Base-by-base conservation (phyloP, 2,113 vertebrate genomes). In the Manacus vitellinus region DNA sequence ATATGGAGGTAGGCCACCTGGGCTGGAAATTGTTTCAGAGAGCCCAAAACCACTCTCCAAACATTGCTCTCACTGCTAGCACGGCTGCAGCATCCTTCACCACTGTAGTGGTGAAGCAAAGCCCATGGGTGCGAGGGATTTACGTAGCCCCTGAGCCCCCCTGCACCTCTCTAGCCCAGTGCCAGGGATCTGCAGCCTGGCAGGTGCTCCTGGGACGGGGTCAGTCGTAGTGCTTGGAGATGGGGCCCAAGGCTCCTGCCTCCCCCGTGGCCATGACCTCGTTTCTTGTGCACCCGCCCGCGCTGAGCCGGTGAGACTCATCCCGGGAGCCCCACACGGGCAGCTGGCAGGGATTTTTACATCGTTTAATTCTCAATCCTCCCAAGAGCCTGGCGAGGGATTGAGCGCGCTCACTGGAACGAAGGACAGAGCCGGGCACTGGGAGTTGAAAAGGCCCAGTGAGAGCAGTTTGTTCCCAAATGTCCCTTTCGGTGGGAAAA, bases 271-370 rank as follows among this genome's bases (percentile, higher is more conserved):
- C 61, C 0, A 0, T 92, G 96, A 92, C 94, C 91, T 95, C 2
- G 0, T 94, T 96, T 94, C 77, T 56, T 39, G 37, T 1, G 1
- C 61, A 10, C 46, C 23, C 3, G 10, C 55, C 72, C 8, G 31
- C 1, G 0, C 67, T 63, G 88, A 88, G 79, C 79, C 0, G 0
- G 25, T 1, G 4, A 89, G 75, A 51, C 23, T 92, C 88, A 91
- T 39, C 72, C 3, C 0, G 37, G 46, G 21, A 94, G 86, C 43
- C 52, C 68, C 4, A 4, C 0, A 0, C 2, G 0, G 68, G 86
- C 94, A 96, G 87, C 94, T 92, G 91, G 83, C 80, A 67, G 90
- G 88, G 88, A 89, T 95, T 97, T 95, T 88, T 88, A 55, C 56
- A 82, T 85, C 43, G 0, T 92, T 93, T 94, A 94, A 94, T 95